Conservation (phyloP, 35 echinoderm and acorn worm species). For the Ophiothrix spiculata region DNA sequence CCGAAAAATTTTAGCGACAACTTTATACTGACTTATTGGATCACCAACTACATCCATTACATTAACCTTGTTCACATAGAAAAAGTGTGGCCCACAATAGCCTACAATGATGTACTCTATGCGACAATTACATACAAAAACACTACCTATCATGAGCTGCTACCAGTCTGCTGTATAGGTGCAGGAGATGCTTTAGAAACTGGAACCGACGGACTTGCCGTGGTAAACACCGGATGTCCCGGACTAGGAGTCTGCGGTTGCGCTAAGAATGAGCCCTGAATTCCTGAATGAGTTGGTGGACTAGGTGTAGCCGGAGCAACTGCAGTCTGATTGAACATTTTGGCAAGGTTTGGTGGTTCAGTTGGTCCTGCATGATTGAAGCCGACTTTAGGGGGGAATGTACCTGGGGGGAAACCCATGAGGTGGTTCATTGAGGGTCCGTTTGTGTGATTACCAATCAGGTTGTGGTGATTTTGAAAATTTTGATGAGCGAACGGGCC, state of each 20-base stretch:
- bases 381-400: not conserved
- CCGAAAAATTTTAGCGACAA: too few relatives aligned
- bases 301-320: not conserved
- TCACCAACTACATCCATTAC: too few relatives aligned
- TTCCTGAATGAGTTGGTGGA: not conserved
- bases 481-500: slow-evolving; percentile 41
- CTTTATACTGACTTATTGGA: too few relatives aligned
- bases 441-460: not conserved
- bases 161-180: slow-evolving; percentile 8
- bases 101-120: not conserved
- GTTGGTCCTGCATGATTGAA: slow-evolving; percentile 1
- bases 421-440: not conserved
- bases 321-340: slow-evolving; percentile 7
- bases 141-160: not conserved
- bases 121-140: too few relatives aligned
- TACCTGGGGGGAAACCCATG: not conserved
- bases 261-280: not conserved
- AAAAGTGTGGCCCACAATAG: too few relatives aligned
- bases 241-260: not conserved
- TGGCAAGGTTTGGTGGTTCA: not conserved
- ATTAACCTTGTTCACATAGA: too few relatives aligned
- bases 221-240: not conserved
- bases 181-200: not conserved
- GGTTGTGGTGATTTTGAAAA: slow-evolving; percentile 2
- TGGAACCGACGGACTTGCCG: not conserved